Base-by-base conservation (phyloP, 2,888 invertebrate species). In the Drosophila merina region DNA sequence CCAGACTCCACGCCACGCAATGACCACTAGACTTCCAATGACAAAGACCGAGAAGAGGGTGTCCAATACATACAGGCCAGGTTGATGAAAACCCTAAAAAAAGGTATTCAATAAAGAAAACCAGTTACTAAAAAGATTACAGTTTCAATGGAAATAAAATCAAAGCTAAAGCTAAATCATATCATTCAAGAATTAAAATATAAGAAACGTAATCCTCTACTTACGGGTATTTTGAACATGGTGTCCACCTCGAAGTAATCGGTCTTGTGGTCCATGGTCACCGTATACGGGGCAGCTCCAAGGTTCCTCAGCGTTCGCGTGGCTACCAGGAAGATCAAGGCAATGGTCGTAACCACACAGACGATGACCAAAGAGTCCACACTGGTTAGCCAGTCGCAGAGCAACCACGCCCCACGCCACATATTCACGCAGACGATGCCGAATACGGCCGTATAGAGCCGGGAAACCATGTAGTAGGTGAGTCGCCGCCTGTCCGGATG, bases 1-100 rank as follows among this genome's bases (percentile, higher is more conserved):
- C 97, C 97, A 97, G 28, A 95, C 93, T 28, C 97, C 97, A 81
- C 97, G 93, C 97, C 97, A 97, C 49, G 96, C 96, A 90, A 97
- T 95, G 2, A 97, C 96, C 51, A 97, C 96, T 73, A 97, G 93
- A 0, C 96, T 95, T 0, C 97, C 97, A 76, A 97, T 95, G 62
- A 97, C 94, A 28, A 95, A 93, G 74, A 97, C 96, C 8, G 97
- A 97, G 92, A 97, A 97, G 67, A 96, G 92, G 90, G 97, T 96
- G 93, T 97, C 97, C 90, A 97, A 92, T 72, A 97, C 93, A 92
- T 96, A 97, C 64, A 96, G 92, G 14, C 93, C 93, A 68, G 94
- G 94, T 90, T 96, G 95, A 89, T 93, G 93, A 82, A 94, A 94
- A 88, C 94, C 95, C 96, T 96, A 93, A 0, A 3, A 3, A 1